A percentile compares a stretch with the other conserved stretches of the same genome.
These are phyloP conservation scores for Gopherus flavomarginatus DNA, from an alignment of 2,113 vertebrate genomes.

Conservation along the genomic window DNA sequence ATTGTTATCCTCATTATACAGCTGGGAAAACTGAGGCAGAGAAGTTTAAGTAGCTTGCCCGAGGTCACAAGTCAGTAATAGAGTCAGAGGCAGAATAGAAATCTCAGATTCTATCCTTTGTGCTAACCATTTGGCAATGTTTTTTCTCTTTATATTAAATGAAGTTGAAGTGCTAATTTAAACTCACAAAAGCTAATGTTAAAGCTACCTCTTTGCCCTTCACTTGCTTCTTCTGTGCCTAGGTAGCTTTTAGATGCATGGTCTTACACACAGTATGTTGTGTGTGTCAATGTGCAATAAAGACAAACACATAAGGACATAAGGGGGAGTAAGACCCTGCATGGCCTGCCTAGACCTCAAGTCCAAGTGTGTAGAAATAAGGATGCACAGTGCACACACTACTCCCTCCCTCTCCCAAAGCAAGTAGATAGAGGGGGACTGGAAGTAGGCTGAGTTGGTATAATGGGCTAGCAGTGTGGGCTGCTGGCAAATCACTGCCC, in stretches of 20 bases:
- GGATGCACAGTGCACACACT: not conserved
- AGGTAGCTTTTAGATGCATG: conserved; percentile 1
- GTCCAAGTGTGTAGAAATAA: not conserved
- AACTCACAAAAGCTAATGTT: not conserved
- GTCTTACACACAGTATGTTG: not conserved
- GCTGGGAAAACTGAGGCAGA: too few relatives aligned
- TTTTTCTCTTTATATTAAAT: not conserved
- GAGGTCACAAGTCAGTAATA: accelerated
- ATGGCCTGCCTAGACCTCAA: not conserved
- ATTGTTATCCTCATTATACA: too few relatives aligned
- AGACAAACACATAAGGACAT: not conserved
- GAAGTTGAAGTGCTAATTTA: accelerated
- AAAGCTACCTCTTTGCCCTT: not conserved
- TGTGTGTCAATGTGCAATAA: not conserved
- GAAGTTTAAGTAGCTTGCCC: not conserved
- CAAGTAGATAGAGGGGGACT: not conserved
- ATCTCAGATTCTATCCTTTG: not conserved
- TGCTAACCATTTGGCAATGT: not conserved
- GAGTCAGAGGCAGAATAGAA: not conserved
- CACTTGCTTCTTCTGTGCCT: not conserved
- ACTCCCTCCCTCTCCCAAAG: not conserved
- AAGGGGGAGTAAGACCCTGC: not conserved
- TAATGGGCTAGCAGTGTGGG: not conserved
- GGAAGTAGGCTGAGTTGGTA: not conserved
- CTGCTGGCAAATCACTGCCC: not conserved